These are phyloP conservation scores for Macquaria ambigua DNA, from an alignment of 2,113 vertebrate genomes.

Conservation along the genomic window DNA sequence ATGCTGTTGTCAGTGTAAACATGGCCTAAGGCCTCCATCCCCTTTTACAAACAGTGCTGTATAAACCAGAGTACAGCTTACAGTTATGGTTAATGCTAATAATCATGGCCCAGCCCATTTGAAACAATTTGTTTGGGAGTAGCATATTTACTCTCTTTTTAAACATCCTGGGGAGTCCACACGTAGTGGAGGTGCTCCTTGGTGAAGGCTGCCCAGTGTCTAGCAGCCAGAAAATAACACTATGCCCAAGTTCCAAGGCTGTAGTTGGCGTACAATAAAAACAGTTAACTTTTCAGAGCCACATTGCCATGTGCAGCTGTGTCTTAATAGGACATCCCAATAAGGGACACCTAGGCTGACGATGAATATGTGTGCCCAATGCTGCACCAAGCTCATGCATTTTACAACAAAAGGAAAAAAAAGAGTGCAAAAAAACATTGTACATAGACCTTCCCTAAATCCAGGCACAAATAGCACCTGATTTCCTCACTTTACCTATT, in stretches of 20 bases:
- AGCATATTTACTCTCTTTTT: background rate
- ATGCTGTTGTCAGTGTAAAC: background rate
- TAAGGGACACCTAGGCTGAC: background rate
- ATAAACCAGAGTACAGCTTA: background rate
- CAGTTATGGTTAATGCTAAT: background rate
- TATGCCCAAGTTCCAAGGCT: background rate
- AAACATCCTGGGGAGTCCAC: background rate
- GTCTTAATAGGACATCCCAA: background rate
- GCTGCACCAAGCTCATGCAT: background rate
- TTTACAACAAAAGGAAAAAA: background rate
- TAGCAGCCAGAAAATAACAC: background rate
- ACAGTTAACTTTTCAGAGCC: background rate
- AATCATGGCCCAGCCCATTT: background rate
- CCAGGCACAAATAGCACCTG: background rate
- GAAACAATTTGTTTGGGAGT: no score
- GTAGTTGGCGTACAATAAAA: no score
- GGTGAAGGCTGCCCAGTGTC: background rate
- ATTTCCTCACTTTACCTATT: constrained; percentile 11
- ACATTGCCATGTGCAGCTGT: background rate
- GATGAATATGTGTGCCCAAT: background rate
- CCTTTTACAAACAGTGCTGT: constrained; percentile 6
- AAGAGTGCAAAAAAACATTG: background rate
- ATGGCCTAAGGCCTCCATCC: background rate
- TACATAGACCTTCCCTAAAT: constrained; percentile 1
- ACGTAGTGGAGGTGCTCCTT: background rate